Conservation (phyloP, 2,113 vertebrate species). For the Heterotis niloticus region DNA sequence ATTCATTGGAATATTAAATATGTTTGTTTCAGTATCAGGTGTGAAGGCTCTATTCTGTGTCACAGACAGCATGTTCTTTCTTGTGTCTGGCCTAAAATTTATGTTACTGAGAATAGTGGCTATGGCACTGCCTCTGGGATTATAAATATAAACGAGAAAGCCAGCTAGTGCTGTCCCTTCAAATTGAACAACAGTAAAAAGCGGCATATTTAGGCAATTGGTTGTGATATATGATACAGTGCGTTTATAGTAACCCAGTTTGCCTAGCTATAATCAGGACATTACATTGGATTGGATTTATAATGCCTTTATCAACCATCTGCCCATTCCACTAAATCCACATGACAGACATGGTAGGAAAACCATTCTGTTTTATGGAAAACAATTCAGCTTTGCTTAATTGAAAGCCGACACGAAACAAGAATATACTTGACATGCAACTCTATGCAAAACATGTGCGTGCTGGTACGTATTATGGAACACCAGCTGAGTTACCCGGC, state of each 20-base stretch:
- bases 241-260: not conserved
- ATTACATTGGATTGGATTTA: not conserved
- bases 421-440: no score
- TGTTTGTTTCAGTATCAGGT: not conserved
- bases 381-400: not conserved
- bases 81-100: not conserved
- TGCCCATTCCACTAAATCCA: not conserved
- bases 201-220: not conserved
- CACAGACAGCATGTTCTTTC: not conserved
- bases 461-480: no score
- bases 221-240: not conserved
- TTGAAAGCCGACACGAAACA: not conserved
- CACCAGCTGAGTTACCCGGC: no score
- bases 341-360: not conserved
- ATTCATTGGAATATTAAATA: constrained; percentile 22
- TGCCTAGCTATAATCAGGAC: not conserved
- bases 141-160: not conserved
- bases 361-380: not conserved
- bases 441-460: no score
- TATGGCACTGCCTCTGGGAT: not conserved
- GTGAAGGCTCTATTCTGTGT: not conserved
- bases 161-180: not conserved
- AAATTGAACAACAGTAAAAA: not conserved
- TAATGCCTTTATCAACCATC: not conserved
- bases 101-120: not conserved